Evolutionary conservation across 2,797 vertebrate genomes (phyloP), one percentile per base, ranked within the genome.

Genomic region (Eutrigla gurnardus): DNA sequence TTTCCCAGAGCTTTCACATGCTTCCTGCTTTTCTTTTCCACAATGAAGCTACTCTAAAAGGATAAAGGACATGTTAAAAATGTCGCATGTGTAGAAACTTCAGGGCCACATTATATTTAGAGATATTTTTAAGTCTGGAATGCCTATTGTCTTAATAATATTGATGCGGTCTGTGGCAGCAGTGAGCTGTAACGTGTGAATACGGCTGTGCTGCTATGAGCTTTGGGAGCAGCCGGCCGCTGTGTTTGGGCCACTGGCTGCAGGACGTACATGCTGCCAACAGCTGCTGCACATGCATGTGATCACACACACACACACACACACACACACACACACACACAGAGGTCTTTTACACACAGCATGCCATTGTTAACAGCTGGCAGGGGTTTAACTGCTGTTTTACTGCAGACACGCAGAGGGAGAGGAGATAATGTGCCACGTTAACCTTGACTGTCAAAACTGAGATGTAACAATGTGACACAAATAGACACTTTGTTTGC

Each of bases 301-400:
- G 47, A 62, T 13, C 85, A 89, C 86, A 65, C 55, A 64, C 36
- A 40, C 50, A 52, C 73, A 90, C 86, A 9, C 7, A 18, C 6
- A n/a, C 46, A 18, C n/a, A 33, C 50, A 91, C 89, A 91, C 52
- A 14, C 52, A 35, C 70, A 58, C 72, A 58, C 63, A 49, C 75
- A 71, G 75, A 54, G 73, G 78, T 78, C 78, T 74, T 68, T 77
- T 68, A 70, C 80, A 65, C 85, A 92, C 90, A 92, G 88, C 77
- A 12, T 83, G 86, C 87, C 84, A 90, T 93, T 92, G 91, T 92
- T 90, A 90, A 90, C 91, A 92, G 87, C 91, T 92, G 91, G 89
- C 84, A 77, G 85, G 77, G 82, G 78, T 85, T 91, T 91, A 84
- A 91, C 80, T 74, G 86, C 83, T 82, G 88, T 59, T 73, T 91